phyloP scores from a whole-genome alignment of 1,140 invertebrate species.

The Rhyacophila brunnea region DNA sequence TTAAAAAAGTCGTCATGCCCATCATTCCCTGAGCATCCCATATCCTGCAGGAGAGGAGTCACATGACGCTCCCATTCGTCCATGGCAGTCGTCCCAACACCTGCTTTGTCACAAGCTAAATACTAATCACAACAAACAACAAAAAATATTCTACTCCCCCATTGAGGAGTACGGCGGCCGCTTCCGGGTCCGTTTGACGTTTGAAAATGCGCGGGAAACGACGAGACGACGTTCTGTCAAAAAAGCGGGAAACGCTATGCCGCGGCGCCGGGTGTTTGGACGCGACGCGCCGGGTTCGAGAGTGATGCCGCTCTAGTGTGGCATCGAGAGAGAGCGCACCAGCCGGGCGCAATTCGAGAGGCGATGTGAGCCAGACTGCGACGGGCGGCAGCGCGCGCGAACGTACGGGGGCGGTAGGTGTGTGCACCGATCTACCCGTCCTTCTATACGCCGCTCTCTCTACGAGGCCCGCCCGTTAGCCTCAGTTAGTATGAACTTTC shows the following conservation, averaged over 20 bases:
- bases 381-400: conserved; percentile 5
- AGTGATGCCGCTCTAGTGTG: conserved; percentile 4
- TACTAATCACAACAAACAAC: neutral
- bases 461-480: conserved; percentile 7
- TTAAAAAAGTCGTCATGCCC: conserved; percentile 54
- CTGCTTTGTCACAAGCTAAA: neutral
- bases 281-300: conserved; percentile 27
- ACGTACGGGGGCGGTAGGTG: conserved; percentile 6
- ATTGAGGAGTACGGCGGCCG: too few species aligned
- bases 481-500: neutral
- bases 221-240: conserved; percentile 11
- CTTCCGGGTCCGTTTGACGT: conserved; percentile 29
- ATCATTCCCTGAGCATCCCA: conserved; percentile 52
- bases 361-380: conserved; percentile 15
- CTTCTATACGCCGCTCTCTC: conserved; percentile 23
- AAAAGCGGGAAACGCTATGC: conserved; percentile 19
- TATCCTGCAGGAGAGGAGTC: conserved; percentile 53
- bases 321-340: conserved; percentile 16
- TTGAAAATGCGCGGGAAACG: conserved; percentile 19
- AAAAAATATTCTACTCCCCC: neutral
- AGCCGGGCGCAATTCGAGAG: conserved; percentile 15
- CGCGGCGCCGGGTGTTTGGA: conserved; percentile 44
- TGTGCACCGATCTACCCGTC: conserved; percentile 22
- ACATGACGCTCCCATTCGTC: conserved; percentile 57
- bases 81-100: conserved; percentile 36